A percentile compares a stretch with the other conserved stretches of the same genome.
Conservation (phyloP, 2,113 vertebrate species). For the Pseudorasbora parva region DNA sequence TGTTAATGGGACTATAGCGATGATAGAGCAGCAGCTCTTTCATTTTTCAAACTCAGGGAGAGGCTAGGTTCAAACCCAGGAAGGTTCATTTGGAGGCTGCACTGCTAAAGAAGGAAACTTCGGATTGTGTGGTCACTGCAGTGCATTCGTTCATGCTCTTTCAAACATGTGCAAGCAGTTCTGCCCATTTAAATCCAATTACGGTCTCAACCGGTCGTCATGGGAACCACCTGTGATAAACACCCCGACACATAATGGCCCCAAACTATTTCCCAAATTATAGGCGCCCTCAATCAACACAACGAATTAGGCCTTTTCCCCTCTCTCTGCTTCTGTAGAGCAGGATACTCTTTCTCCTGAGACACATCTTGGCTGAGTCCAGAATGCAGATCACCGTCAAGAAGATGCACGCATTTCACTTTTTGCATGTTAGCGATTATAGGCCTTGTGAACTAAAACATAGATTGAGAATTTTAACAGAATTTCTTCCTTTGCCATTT, state of each 20-base stretch:
- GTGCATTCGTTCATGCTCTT: conserved; percentile 46
- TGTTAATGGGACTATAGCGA: conserved; percentile 8
- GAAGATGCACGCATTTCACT: neutral
- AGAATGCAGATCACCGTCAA: neutral
- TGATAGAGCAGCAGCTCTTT: neutral
- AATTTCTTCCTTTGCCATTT: neutral
- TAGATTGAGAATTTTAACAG: neutral
- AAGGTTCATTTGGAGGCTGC: conserved; percentile 39
- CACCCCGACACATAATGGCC: conserved; percentile 59
- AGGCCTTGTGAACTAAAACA: neutral
- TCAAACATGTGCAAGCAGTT: conserved; percentile 66
- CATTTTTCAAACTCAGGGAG: conserved; percentile 25
- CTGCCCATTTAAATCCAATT: conserved; percentile 67
- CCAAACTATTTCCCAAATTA: conserved; percentile 64
- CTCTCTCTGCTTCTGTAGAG: conserved; percentile 21
- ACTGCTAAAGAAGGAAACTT: conserved; percentile 29
- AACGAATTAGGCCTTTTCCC: conserved; percentile 47
- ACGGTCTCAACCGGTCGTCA: conserved; percentile 60
- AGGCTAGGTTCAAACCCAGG: conserved; percentile 9
- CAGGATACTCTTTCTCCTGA: conserved; percentile 25
- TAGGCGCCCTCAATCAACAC: conserved; percentile 64
- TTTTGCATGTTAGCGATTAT: conserved; percentile 19
- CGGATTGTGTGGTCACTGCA: conserved; percentile 20
- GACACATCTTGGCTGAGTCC: neutral
- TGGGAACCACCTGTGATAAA: conserved; percentile 70